A percentile compares a stretch with the other conserved stretches of the same genome.
These are phyloP conservation scores for Cheumatopsyche charites DNA, from an alignment of 1,140 invertebrate genomes.

Conservation along the genomic window DNA sequence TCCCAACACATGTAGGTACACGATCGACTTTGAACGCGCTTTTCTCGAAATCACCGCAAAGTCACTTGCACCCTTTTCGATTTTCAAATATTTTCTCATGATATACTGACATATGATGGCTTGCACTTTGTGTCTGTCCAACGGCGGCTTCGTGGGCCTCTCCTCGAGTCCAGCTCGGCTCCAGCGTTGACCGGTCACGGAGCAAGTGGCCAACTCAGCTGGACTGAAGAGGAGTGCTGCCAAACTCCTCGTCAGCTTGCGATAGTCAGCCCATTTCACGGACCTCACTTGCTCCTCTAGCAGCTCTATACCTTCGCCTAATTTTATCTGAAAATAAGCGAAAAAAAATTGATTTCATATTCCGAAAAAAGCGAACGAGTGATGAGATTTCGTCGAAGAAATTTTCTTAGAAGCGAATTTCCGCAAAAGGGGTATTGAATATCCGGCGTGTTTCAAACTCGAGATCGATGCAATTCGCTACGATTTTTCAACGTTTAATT, in stretches of 20 bases:
- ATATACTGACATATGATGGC: conserved; percentile 71
- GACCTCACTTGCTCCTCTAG: conserved; percentile 71
- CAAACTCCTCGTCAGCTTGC: conserved; percentile 72
- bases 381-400: too few species aligned
- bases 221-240: conserved; percentile 76
- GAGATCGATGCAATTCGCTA: too few species aligned
- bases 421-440: too few species aligned
- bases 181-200: conserved; percentile 76
- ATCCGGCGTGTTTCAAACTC: too few species aligned
- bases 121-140: conserved; percentile 73
- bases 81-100: not conserved
- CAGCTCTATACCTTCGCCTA: conserved; percentile 74
- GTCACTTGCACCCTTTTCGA: too few species aligned
- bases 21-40: too few species aligned
- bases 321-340: conserved; percentile 64
- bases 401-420: too few species aligned
- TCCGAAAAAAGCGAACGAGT: too few species aligned
- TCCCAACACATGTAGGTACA: too few species aligned
- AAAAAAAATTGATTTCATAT: too few species aligned
- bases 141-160: conserved; percentile 73
- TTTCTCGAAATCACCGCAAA: too few species aligned
- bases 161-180: conserved; percentile 72
- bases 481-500: too few species aligned
- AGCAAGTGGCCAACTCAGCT: conserved; percentile 73
- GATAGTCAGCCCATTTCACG: conserved; percentile 76